phyloP scores from a whole-genome alignment of 1,140 invertebrate species.

The Drosophila tropicalis region DNA sequence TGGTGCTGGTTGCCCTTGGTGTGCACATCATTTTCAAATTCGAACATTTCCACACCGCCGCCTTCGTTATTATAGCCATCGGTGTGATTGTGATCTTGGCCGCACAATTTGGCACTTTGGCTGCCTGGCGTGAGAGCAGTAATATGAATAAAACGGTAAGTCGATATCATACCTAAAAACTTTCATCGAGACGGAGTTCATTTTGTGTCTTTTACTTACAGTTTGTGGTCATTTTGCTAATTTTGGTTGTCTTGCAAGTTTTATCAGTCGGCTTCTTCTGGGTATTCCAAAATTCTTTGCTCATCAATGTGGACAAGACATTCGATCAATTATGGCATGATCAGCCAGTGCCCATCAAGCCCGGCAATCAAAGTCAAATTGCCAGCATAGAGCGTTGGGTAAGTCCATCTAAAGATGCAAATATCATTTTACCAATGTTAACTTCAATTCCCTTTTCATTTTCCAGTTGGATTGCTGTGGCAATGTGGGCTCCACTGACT shows the following conservation, averaged over 20 bases:
- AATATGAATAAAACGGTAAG: constrained; percentile 62
- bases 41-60: constrained; percentile 69
- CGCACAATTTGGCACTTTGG: constrained; percentile 61
- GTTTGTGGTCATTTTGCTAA: constrained; percentile 61
- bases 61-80: constrained; percentile 58
- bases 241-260: constrained; percentile 62
- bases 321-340: constrained; percentile 73
- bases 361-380: constrained; percentile 73
- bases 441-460: background rate
- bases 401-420: constrained; percentile 35
- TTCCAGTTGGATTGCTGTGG: constrained; percentile 87
- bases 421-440: no score
- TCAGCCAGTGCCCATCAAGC: constrained; percentile 71
- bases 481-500: constrained; percentile 83
- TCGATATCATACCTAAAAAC: background rate
- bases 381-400: constrained; percentile 74
- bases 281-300: constrained; percentile 69
- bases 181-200: background rate
- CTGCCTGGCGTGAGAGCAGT: constrained; percentile 72
- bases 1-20: constrained; percentile 60
- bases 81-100: constrained; percentile 56
- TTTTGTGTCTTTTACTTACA: constrained; percentile 1
- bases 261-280: constrained; percentile 66
- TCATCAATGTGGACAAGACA: constrained; percentile 73
- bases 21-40: constrained; percentile 65